These are phyloP conservation scores for Drosophila atroscutellata DNA, from an alignment of 2,888 invertebrate genomes.

Conservation along the genomic window DNA sequence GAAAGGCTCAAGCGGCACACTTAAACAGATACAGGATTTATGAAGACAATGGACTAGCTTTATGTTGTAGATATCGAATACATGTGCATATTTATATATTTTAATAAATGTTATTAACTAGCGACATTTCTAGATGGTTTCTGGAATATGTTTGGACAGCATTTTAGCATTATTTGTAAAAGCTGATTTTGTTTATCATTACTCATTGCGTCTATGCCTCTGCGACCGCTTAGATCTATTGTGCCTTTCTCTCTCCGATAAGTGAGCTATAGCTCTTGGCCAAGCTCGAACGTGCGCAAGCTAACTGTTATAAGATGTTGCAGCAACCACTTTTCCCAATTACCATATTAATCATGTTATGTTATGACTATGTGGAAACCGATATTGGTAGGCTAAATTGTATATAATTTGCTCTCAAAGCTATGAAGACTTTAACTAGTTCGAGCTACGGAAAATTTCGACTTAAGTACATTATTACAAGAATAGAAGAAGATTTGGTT, in stretches of 20 bases:
- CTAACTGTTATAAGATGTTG: background rate
- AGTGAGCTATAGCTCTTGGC: background rate
- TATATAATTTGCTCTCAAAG: background rate
- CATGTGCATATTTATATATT: slow-evolving; percentile 12
- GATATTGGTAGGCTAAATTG: background rate
- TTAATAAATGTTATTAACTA: slow-evolving; percentile 31
- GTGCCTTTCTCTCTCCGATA: no score
- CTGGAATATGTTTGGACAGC: background rate
- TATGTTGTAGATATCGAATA: slow-evolving; percentile 40
- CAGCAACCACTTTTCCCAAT: background rate
- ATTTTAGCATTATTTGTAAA: background rate
- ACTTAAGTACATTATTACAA: background rate
- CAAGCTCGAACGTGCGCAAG: background rate
- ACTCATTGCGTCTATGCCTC: no score
- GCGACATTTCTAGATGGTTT: background rate
- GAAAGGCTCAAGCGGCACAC: slow-evolving; percentile 23
- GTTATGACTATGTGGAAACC: background rate
- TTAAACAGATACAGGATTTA: slow-evolving; percentile 35
- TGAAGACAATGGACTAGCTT: slow-evolving; percentile 3
- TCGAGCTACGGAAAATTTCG: background rate
- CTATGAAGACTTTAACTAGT: background rate
- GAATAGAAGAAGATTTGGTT: no score
- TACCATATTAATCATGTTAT: background rate
- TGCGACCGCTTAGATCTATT: background rate
- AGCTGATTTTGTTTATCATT: background rate